phyloP scores from a whole-genome alignment of 2,888 invertebrate species.

The Meiosimyza decipiens region DNA sequence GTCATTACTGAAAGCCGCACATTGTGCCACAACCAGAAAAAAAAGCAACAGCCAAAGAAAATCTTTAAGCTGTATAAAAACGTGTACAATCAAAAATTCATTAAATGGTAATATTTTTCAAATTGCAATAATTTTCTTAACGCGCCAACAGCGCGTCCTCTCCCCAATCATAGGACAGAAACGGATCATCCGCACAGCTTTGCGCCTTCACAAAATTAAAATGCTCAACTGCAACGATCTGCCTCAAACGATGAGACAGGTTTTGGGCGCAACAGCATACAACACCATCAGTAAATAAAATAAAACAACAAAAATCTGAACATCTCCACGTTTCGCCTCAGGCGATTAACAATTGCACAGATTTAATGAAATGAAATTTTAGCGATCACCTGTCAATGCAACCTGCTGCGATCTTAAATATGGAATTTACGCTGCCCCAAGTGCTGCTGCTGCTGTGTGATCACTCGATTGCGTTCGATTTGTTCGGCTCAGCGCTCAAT shows the following conservation, averaged over 20 bases:
- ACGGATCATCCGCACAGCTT: constrained; percentile 31
- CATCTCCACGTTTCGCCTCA: constrained; percentile 34
- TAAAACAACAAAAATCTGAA: neutral
- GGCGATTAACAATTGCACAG: constrained; percentile 49
- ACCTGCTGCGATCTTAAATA: constrained; percentile 55
- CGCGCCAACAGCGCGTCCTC: constrained; percentile 31
- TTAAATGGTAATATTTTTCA: constrained; percentile 54
- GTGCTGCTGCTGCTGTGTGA: constrained; percentile 4
- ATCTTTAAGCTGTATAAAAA: constrained; percentile 22
- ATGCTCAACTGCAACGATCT: constrained; percentile 36
- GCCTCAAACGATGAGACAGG: constrained; percentile 8
- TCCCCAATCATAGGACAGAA: constrained; percentile 10
- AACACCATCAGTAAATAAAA: neutral
- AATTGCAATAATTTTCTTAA: constrained; percentile 51
- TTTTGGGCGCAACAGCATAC: constrained; percentile 30
- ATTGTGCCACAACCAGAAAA: constrained; percentile 23
- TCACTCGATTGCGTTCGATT: neutral
- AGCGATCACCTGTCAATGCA: constrained; percentile 58
- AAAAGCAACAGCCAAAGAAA: neutral
- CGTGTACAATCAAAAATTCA: constrained; percentile 47
- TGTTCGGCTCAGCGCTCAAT: constrained; percentile 15
- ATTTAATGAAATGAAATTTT: constrained; percentile 57
- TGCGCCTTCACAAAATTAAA: constrained; percentile 45
- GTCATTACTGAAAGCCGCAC: too few species aligned
- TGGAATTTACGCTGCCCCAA: constrained; percentile 29